Evolutionary conservation across 2,113 vertebrate species (phyloP).

Genomic region (Anolis carolinensis): DNA sequence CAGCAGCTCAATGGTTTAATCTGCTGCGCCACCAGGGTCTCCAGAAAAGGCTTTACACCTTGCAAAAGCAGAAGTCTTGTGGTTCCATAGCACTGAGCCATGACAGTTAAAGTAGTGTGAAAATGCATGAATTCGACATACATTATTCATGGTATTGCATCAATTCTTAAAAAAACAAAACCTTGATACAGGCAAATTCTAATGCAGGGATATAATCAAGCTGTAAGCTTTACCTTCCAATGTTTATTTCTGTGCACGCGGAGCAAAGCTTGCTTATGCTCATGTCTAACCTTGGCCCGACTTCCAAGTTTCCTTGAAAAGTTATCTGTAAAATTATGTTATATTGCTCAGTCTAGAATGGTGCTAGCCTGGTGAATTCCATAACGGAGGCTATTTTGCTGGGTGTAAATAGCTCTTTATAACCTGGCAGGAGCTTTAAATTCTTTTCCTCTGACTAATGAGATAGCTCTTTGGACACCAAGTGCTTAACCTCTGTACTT

Average conservation of each 20-base stretch:
- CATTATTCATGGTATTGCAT: too few species aligned
- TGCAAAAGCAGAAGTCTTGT: too few species aligned
- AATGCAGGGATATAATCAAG: slow-evolving; percentile 51
- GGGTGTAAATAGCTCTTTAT: slow-evolving; percentile 36
- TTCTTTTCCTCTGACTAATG: slow-evolving; percentile 21
- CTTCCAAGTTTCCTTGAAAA: neutral
- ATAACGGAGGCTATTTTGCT: slow-evolving; percentile 6
- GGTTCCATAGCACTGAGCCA: too few species aligned
- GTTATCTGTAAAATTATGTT: slow-evolving; percentile 17
- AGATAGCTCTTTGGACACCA: slow-evolving; percentile 30
- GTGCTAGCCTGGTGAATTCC: slow-evolving; percentile 27
- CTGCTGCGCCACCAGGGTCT: too few species aligned
- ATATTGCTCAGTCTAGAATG: slow-evolving; percentile 19
- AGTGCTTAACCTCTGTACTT: neutral
- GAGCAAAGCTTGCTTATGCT: slow-evolving; percentile 38
- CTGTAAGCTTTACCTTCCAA: slow-evolving; percentile 37
- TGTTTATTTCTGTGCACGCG: neutral
- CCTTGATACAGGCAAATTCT: slow-evolving; percentile 49
- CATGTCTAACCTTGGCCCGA: slow-evolving; percentile 30
- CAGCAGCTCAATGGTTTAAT: too few species aligned
- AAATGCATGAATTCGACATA: too few species aligned
- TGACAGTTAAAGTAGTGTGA: too few species aligned
- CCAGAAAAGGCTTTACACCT: too few species aligned
- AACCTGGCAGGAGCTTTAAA: slow-evolving; percentile 28
- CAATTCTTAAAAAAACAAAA: neutral